phyloP scores from a whole-genome alignment of 2,888 invertebrate species.

The Magallana nippona region DNA sequence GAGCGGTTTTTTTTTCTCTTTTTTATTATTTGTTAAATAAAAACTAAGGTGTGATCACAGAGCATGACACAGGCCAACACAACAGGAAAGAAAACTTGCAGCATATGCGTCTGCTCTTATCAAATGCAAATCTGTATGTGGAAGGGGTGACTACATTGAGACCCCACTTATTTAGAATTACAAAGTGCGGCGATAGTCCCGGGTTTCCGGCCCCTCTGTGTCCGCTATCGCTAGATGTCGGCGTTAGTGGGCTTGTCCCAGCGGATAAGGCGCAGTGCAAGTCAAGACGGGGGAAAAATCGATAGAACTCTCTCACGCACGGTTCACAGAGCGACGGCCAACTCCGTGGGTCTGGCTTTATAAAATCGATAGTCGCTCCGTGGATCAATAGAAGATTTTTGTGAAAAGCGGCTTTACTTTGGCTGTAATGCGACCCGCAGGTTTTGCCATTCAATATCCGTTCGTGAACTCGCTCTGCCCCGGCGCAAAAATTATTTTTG shows the following conservation, averaged over 20 bases:
- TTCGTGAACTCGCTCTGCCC: conserved; percentile 42
- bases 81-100: no score
- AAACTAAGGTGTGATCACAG: conserved; percentile 3
- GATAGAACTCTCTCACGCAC: not conserved
- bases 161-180: no score
- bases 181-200: no score
- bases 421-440: conserved; percentile 28
- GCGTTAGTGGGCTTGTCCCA: conserved; percentile 18
- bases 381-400: conserved; percentile 27
- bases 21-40: conserved; percentile 19
- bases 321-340: not conserved
- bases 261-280: conserved; percentile 10
- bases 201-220: not conserved
- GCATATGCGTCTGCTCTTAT: no score
- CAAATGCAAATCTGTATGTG: no score
- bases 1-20: not conserved
- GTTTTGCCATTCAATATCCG: conserved; percentile 19
- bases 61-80: not conserved
- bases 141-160: no score
- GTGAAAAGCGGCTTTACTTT: conserved; percentile 26
- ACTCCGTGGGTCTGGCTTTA: conserved; percentile 22
- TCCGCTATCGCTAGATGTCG: conserved; percentile 21
- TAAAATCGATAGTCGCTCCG: conserved; percentile 24
- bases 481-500: conserved; percentile 37
- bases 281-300: conserved; percentile 12